These are phyloP conservation scores for Chondrosia reniformis DNA, from an alignment of 37 sponge, comb jelly and placozoan genomes.

Conservation along the genomic window DNA sequence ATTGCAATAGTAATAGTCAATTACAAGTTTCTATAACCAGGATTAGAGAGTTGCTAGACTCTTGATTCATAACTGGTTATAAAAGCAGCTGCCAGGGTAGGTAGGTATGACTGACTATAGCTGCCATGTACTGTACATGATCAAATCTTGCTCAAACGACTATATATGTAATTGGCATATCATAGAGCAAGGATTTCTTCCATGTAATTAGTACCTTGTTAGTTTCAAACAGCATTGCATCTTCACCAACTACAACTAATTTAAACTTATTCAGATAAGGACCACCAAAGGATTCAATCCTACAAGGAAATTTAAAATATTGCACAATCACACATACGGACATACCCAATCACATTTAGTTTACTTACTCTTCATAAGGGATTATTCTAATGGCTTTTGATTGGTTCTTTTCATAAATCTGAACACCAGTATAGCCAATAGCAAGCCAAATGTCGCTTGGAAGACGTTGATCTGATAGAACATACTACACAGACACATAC, in stretches of 20 bases:
- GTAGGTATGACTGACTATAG: no score
- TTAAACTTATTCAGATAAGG: slow-evolving; percentile 58
- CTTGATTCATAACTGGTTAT: no score
- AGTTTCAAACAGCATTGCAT: slow-evolving; percentile 62
- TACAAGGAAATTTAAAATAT: not conserved
- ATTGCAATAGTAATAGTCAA: no score
- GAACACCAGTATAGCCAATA: slow-evolving; percentile 49
- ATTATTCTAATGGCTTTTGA: slow-evolving; percentile 41
- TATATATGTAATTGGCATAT: not conserved
- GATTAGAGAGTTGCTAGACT: no score
- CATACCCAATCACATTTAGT: not conserved
- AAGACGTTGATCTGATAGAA: slow-evolving; percentile 60
- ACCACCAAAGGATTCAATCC: slow-evolving; percentile 80
- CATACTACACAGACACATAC: slow-evolving; percentile 43
- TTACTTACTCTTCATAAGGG: slow-evolving; percentile 68
- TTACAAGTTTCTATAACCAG: no score
- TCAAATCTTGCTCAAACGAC: no score
- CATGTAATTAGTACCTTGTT: no score
- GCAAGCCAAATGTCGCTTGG: slow-evolving; percentile 77
- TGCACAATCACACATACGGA: not conserved
- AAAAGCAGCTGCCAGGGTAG: no score
- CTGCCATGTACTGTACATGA: no score
- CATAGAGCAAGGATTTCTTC: not conserved
- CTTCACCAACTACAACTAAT: slow-evolving; percentile 55
- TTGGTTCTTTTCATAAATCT: slow-evolving; percentile 65